Percentiles rank a stretch among this genome's conserved stretches.
phyloP scores from a whole-genome alignment of 2,113 vertebrate genomes.

The Callocephalon fimbriatum region DNA sequence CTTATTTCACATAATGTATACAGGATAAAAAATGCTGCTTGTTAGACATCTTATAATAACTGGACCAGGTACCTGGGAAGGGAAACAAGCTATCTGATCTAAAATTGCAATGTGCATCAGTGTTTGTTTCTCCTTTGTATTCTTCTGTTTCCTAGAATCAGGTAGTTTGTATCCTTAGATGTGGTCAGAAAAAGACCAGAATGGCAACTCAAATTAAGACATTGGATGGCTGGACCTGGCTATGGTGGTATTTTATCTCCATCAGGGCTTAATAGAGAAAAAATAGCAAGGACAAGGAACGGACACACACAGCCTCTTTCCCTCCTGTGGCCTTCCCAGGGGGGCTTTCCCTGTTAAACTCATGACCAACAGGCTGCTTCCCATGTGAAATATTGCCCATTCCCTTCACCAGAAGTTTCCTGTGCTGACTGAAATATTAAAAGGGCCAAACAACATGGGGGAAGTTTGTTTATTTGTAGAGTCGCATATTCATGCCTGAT shows the following conservation, averaged over 20 bases:
- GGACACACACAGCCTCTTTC: background rate
- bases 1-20: background rate
- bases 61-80: background rate
- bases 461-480: constrained; percentile 54
- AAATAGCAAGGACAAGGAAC: background rate
- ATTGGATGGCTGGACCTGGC: accelerated
- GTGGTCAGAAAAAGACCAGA: background rate
- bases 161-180: background rate
- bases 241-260: background rate
- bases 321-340: background rate
- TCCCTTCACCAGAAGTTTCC: constrained; percentile 27
- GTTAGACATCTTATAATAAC: background rate
- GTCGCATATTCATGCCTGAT: background rate
- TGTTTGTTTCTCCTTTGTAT: background rate
- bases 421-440: constrained; percentile 60
- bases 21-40: background rate
- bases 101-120: background rate
- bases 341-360: background rate
- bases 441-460: background rate
- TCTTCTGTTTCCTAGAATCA: background rate
- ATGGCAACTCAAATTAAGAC: background rate
- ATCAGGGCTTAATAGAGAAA: background rate
- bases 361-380: background rate
- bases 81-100: background rate
- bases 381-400: constrained; percentile 25